Evolutionary conservation across 2,888 invertebrate genomes (phyloP), one percentile per base, ranked within the genome.

Genomic region (Lasioglossum malachurum): DNA sequence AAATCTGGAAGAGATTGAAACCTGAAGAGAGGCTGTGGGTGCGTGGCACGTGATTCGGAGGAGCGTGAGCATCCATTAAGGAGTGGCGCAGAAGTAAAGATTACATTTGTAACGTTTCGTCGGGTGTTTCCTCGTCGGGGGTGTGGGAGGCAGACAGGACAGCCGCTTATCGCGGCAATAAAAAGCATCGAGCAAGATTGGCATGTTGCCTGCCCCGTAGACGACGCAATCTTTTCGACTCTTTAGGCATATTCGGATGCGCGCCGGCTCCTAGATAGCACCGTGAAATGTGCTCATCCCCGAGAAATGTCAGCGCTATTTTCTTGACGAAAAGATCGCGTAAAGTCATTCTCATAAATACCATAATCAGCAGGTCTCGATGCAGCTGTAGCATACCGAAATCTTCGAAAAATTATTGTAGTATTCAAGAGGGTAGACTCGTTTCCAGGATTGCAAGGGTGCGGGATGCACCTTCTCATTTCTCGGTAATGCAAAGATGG

Each of bases 181-280:
- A 94, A 94, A 94, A 92, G 89, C 92, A 93, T 94, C 93, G 93
- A 88, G 92, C 88, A 92, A 92, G 93, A 94, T 94, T 94, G 93
- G 94, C 94, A 94, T 91, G 93, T 91, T 93, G 93, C 94, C 93
- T 91, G 83, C 82, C 57, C 57, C 83, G 82, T 87, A 89, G 88
- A 69, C 84, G 88, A 85, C 89, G 89, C 86, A 91, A 86, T 92
- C 91, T 91, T 90, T 84, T 80, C 81, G 86, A 82, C 86, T 92
- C 87, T 87, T 90, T 83, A 90, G 87, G 84, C 86, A 87, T 85
- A 81, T 83, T 84, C 86, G 82, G 87, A 88, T 89, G 91, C 86
- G 82, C 86, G 80, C 84, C 74, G 78, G 75, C 72, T 69, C 74
- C 71, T 72, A 85, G 94, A 94, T 94, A 94, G 92, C 92, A 90